A percentile compares a stretch with the other conserved stretches of the same genome.
Evolutionary conservation across 2,888 invertebrate genomes (phyloP).

Genomic region (Steinernema hermaphroditum): DNA sequence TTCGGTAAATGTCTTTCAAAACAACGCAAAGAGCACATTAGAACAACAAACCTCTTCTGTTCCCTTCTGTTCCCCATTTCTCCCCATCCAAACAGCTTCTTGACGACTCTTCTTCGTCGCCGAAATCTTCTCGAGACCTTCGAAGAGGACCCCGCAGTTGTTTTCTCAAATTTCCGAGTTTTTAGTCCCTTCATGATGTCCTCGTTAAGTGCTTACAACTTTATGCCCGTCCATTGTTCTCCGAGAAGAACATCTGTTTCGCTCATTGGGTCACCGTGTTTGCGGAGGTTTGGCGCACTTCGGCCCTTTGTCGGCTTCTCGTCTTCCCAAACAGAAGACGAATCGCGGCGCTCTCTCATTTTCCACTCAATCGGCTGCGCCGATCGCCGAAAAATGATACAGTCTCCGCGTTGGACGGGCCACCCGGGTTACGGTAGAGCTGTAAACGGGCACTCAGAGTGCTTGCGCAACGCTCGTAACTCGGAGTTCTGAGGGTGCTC

Average conservation of each 20-base stretch:
- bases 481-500: neutral
- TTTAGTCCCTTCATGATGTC: no score
- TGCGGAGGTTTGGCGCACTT: slow-evolving; percentile 18
- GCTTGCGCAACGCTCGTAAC: slow-evolving; percentile 19
- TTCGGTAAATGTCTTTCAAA: no score
- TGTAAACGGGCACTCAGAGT: neutral
- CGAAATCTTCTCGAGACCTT: no score
- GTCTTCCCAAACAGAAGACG: slow-evolving; percentile 9
- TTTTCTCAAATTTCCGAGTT: no score
- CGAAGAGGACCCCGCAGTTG: no score
- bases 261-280: slow-evolving; percentile 6
- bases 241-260: slow-evolving; percentile 24
- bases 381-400: slow-evolving; percentile 25
- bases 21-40: no score
- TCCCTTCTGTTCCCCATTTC: no score
- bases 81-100: no score
- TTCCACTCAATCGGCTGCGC: slow-evolving; percentile 27
- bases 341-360: slow-evolving; percentile 20
- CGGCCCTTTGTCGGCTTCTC: slow-evolving; percentile 29
- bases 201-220: no score
- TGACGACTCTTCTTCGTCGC: no score
- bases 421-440: slow-evolving; percentile 10
- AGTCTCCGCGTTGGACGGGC: neutral
- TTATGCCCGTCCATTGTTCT: neutral
- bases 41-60: no score